Base-by-base conservation (phyloP, 2,888 invertebrate species). In the Drosophila recens region DNA sequence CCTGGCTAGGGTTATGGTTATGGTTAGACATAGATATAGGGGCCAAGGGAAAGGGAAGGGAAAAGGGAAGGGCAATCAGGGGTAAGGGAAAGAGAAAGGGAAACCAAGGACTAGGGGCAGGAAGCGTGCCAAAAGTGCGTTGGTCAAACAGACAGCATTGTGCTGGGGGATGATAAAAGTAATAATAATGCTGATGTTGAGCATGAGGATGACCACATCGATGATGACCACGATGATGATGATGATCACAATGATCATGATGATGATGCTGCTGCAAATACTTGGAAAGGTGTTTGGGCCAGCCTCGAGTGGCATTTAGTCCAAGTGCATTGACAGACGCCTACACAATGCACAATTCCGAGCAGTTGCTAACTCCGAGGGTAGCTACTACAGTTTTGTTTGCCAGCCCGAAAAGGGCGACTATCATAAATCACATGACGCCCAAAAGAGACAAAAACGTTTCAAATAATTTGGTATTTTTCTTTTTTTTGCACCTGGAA, bases 101-200 rank as follows among this genome's bases (percentile, higher is more conserved):
- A 9, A 4, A 27, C 8, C 11, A 6, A 8, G 15, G 15, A 0
- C 3, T 17, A 62, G 45, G 51, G 62, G 52, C 65, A 61, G 69
- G 68, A 89, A 87, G 89, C 76, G 89, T 87, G 87, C 82, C 87
- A 79, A 76, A 86, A 88, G 88, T 82, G 76, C 67, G 80, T 78
- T 78, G 79, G 78, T 78, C 84, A 80, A 80, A 73, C 74, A 78
- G 62, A 67, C 17, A 15, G 67, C 69, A 70, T 77, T 69, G 78
- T 71, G n/a, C 20, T 40, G 66, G 73, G 77, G 77, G 75, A 65
- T 77, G 87, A 68, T 70, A 13, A 27, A 42, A 33, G 20, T 20
- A 30, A 42, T 38, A 38, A 54, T 66, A 38, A 53, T 66, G 45
- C 36, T 36, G 20, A 58, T 40, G 48, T 27, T 49, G 38, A 57